A percentile compares a stretch with the other conserved stretches of the same genome.
These are phyloP conservation scores for Heliothis subflexa DNA, from an alignment of 1,140 invertebrate species.

Conservation along the genomic window DNA sequence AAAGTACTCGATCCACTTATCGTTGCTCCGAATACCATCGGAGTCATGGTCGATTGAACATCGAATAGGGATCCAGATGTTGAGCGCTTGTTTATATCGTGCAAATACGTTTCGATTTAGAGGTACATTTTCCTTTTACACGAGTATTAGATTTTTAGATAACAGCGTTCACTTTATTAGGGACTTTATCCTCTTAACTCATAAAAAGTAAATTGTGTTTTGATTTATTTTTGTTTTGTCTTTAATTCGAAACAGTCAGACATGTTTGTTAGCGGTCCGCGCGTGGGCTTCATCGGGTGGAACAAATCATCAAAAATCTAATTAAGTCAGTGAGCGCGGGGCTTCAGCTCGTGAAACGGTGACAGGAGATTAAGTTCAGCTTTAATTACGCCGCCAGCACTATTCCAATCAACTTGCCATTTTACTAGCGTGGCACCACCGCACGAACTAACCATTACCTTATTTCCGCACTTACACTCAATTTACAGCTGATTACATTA, in stretches of 20 bases:
- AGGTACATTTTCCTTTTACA: conserved; percentile 1
- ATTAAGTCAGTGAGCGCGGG: conserved; percentile 67
- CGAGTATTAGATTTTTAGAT: background rate
- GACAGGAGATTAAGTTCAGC: conserved; percentile 77
- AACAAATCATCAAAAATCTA: conserved; percentile 78
- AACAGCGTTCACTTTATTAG: too few species aligned
- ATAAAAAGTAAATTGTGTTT: too few species aligned
- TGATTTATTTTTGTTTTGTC: too few species aligned
- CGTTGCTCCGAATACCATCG: conserved; percentile 63
- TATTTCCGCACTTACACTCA: conserved; percentile 44
- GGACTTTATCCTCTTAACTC: too few species aligned
- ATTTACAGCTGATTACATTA: conserved; percentile 42
- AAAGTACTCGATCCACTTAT: conserved; percentile 64
- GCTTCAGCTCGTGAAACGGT: conserved; percentile 63
- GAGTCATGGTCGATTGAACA: conserved; percentile 74
- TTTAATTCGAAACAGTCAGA: too few species aligned
- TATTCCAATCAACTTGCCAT: conserved; percentile 60
- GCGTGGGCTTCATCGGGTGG: conserved; percentile 47
- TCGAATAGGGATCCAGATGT: conserved; percentile 62
- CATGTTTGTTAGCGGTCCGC: background rate
- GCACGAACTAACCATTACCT: conserved; percentile 25
- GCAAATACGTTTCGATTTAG: conserved; percentile 40
- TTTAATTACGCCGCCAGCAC: conserved; percentile 73
- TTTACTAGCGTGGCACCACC: conserved; percentile 14
- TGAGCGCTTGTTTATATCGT: conserved; percentile 44